These are phyloP conservation scores for Sarcophaga variegata DNA, from an alignment of 2,888 invertebrate genomes.

Conservation along the genomic window DNA sequence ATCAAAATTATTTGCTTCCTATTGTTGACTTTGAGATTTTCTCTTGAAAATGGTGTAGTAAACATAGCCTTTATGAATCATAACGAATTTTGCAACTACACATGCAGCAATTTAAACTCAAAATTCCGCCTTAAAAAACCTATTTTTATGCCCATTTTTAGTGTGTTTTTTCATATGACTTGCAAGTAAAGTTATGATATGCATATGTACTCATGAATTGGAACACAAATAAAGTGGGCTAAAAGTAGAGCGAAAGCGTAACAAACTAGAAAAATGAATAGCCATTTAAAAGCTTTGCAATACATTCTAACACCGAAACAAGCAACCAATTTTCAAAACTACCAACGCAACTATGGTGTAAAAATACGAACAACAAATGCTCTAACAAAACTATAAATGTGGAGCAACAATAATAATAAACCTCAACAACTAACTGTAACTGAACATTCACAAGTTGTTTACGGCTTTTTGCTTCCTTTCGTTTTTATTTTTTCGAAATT, in stretches of 20 bases:
- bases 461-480: neutral
- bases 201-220: neutral
- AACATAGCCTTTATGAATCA: too few relatives aligned
- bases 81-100: too few relatives aligned
- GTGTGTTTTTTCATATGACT: too few relatives aligned
- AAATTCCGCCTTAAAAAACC: too few relatives aligned
- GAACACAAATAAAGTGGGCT: neutral
- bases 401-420: neutral
- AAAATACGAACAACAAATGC: neutral
- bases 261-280: neutral
- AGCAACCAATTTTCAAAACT: constrained; percentile 1
- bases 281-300: neutral
- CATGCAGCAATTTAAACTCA: too few relatives aligned
- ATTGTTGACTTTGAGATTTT: too few relatives aligned
- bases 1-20: too few relatives aligned
- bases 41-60: too few relatives aligned
- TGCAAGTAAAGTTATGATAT: too few relatives aligned
- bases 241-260: neutral
- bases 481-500: neutral
- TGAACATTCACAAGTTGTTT: neutral
- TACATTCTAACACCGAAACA: constrained; percentile 3
- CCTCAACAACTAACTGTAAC: neutral
- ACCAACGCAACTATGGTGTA: neutral
- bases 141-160: too few relatives aligned
- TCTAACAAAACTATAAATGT: neutral